A percentile compares a stretch with the other conserved stretches of the same genome.
Evolutionary conservation across 2,113 vertebrate species (phyloP).

Genomic region (Micronycteris hirsuta): DNA sequence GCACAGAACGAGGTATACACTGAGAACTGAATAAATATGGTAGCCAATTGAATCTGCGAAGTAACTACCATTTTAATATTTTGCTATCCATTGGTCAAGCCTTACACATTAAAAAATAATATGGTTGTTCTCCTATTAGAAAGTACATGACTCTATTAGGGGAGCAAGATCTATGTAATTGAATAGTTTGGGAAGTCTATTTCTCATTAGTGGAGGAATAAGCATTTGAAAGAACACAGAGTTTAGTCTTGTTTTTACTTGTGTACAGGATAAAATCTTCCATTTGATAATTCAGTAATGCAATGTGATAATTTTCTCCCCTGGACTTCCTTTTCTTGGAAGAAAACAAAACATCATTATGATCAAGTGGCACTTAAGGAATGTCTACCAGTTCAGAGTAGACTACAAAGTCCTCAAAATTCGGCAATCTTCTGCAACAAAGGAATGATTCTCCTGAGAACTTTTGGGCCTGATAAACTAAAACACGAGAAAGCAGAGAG

Average conservation of each 20-base stretch:
- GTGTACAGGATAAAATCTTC: neutral
- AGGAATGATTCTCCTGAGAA: neutral
- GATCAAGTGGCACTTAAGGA: conserved; percentile 2
- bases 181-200: neutral
- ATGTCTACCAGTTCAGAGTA: neutral
- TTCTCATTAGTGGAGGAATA: neutral
- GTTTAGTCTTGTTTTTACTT: neutral
- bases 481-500: neutral
- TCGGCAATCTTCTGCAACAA: neutral
- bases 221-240: neutral
- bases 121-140: neutral
- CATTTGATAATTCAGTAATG: neutral
- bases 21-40: neutral
- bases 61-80: neutral
- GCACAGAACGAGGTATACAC: neutral
- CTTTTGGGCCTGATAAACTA: neutral
- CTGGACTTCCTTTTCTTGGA: neutral
- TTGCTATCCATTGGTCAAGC: neutral
- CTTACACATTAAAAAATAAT: neutral
- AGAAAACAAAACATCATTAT: neutral
- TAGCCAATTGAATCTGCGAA: neutral
- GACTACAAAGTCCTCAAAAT: neutral
- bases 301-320: neutral
- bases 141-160: neutral
- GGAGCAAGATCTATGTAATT: neutral